A percentile compares a stretch with the other conserved stretches of the same genome.
Conservation (phyloP, 2,797 vertebrate genomes). For the Petrocephalus sullivani region DNA sequence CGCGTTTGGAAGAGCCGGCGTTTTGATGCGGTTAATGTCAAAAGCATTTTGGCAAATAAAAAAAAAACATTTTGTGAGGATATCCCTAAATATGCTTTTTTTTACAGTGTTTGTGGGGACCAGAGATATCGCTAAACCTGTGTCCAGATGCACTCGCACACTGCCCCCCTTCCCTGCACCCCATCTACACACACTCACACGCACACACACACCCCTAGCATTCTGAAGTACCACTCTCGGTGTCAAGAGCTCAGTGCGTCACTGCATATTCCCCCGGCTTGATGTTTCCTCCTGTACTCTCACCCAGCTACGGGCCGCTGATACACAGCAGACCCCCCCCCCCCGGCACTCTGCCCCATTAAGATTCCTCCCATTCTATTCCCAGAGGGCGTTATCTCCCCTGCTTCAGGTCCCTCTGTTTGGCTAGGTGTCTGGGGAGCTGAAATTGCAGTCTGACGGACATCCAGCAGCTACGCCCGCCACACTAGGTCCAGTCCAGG, state of each 20-base stretch:
- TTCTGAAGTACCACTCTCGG: background rate
- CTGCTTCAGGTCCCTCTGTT: background rate
- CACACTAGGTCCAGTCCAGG: background rate
- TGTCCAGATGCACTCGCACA: constrained; percentile 22
- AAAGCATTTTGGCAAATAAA: background rate
- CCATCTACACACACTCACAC: constrained; percentile 25
- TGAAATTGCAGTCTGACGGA: background rate
- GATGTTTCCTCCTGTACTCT: background rate
- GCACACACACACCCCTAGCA: background rate
- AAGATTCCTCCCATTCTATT: constrained; percentile 65
- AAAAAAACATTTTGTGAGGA: background rate
- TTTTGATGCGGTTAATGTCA: background rate
- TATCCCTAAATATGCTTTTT: background rate
- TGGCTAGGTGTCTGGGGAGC: background rate
- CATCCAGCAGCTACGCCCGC: background rate
- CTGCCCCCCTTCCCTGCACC: background rate
- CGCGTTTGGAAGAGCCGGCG: background rate
- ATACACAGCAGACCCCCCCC: constrained; percentile 51
- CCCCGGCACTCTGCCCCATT: constrained; percentile 50
- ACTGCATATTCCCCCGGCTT: background rate
- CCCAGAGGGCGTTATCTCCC: constrained; percentile 50
- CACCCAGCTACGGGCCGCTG: constrained; percentile 29
- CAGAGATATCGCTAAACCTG: background rate
- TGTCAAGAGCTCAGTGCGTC: background rate
- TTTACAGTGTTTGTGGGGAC: background rate